Percentiles rank a stretch among this genome's conserved stretches.
phyloP scores from a whole-genome alignment of 2,113 vertebrate genomes.

The Lasiurus borealis region DNA sequence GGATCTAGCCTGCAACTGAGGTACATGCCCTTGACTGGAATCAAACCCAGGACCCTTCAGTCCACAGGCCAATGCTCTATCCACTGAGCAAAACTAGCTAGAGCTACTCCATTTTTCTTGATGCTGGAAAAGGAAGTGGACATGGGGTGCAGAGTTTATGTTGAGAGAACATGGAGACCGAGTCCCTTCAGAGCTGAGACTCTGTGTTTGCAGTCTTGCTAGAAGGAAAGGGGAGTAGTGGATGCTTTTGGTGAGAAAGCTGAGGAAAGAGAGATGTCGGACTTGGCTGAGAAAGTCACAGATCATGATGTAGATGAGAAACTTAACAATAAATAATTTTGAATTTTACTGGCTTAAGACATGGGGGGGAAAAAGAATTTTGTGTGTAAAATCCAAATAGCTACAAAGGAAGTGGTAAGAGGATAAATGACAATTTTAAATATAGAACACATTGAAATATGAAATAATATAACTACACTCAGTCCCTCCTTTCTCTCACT shows the following conservation, averaged over 20 bases:
- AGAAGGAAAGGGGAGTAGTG: neutral
- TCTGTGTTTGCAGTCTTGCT: neutral
- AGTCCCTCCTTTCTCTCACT: neutral
- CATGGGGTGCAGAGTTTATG: neutral
- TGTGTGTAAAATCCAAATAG: neutral
- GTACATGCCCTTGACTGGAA: no score
- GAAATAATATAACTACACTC: neutral
- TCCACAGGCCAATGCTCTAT: no score
- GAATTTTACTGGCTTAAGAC: constrained; percentile 19
- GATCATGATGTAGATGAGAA: neutral
- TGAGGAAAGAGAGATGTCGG: neutral
- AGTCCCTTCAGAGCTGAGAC: neutral
- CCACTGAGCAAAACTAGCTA: no score
- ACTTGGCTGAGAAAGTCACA: neutral
- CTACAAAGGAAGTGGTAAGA: neutral
- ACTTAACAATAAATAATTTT: neutral
- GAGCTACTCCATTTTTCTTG: neutral
- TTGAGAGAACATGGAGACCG: neutral
- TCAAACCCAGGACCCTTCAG: no score
- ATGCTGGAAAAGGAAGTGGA: neutral
- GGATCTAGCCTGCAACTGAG: no score
- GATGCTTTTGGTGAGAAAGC: neutral
- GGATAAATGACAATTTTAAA: neutral
- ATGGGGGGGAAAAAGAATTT: neutral
- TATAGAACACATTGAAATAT: neutral